Evolutionary conservation across 1,140 invertebrate genomes (phyloP).

Genomic region (Tetragonula clypearis): DNA sequence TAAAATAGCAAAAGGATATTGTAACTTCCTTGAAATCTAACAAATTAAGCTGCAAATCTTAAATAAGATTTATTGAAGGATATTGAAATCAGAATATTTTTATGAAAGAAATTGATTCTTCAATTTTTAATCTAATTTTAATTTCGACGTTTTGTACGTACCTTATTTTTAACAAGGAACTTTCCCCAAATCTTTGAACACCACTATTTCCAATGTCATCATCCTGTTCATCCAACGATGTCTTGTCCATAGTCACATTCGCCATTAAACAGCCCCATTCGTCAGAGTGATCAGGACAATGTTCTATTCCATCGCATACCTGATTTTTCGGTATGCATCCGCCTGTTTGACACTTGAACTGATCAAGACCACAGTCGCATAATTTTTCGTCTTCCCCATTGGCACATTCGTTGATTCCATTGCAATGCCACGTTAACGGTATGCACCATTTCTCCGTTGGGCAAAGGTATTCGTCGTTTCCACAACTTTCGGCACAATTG

Average conservation of each 20-base stretch:
- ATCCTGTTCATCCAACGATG: slow-evolving; percentile 42
- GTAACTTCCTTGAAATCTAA: not conserved
- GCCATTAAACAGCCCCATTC: slow-evolving; percentile 84
- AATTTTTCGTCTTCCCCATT: slow-evolving; percentile 86
- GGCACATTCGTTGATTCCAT: slow-evolving; percentile 84
- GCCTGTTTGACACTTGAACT: slow-evolving; percentile 84
- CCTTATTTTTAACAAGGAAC: slow-evolving; percentile 73
- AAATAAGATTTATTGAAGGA: no score
- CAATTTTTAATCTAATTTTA: not conserved
- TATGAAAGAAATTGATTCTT: not conserved
- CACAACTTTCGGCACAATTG: slow-evolving; percentile 83
- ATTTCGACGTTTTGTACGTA: slow-evolving; percentile 29
- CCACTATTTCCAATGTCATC: slow-evolving; percentile 31
- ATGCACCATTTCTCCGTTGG: slow-evolving; percentile 83
- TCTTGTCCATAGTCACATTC: slow-evolving; percentile 63
- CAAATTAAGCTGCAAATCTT: not conserved
- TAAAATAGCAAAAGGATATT: not conserved
- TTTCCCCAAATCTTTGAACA: slow-evolving; percentile 22
- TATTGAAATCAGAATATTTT: no score
- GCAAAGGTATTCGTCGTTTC: slow-evolving; percentile 84
- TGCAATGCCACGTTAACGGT: slow-evolving; percentile 84
- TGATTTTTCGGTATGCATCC: slow-evolving; percentile 83
- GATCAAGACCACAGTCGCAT: slow-evolving; percentile 83
- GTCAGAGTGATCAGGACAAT: slow-evolving; percentile 86
- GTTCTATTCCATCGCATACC: slow-evolving; percentile 84